phyloP scores from a whole-genome alignment of 2,797 vertebrate genomes.

The Sphenopsis melanotis region DNA sequence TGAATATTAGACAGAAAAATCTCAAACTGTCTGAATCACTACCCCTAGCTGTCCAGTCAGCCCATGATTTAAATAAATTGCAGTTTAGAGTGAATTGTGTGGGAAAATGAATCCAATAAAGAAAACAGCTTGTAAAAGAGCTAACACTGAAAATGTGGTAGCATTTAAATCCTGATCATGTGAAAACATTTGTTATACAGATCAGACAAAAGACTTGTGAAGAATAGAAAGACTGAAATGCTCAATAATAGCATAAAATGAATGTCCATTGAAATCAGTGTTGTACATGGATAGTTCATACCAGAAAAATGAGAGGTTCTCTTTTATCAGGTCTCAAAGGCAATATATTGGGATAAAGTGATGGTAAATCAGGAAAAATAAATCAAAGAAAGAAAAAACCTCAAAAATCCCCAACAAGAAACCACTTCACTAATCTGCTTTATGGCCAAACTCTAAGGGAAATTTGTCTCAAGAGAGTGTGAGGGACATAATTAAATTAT shows the following conservation, averaged over 20 bases:
- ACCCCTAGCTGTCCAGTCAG: neutral
- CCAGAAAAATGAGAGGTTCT: neutral
- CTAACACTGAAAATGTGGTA: neutral
- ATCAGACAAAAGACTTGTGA: neutral
- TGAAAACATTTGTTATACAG: neutral
- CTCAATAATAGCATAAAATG: neutral
- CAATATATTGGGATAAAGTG: neutral
- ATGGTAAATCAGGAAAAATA: neutral
- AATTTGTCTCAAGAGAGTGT: neutral
- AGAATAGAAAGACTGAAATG: neutral
- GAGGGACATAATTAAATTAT: neutral
- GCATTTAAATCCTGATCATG: neutral
- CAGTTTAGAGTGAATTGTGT: neutral
- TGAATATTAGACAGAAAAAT: neutral
- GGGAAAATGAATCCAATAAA: neutral
- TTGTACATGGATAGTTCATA: neutral
- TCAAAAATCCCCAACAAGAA: neutral
- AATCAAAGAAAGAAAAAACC: accelerated
- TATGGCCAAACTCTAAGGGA: neutral
- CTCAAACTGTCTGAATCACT: neutral
- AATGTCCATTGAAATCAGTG: neutral
- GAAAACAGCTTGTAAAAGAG: neutral
- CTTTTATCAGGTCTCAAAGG: neutral
- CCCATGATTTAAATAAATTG: neutral
- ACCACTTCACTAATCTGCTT: neutral